Evolutionary conservation across 2,888 invertebrate species (phyloP), one percentile per base, ranked within the genome.

Genomic region (Drosophila vallismaia): DNA sequence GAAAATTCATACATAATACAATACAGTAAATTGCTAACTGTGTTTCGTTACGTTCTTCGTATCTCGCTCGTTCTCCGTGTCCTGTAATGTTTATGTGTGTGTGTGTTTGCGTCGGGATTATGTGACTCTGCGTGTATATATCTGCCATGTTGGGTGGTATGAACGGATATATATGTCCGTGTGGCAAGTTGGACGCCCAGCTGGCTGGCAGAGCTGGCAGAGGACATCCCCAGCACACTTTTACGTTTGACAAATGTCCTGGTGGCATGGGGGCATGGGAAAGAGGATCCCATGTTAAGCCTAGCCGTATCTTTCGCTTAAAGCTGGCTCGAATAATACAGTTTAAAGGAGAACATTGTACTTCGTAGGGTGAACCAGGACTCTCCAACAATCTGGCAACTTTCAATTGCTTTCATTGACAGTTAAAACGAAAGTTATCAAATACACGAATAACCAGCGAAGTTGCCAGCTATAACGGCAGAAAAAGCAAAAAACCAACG

Each of bases 371-470:
- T 19, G 42, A 24, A 51, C 6, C 14, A 19, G 50, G 38, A 46
- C 50, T 58, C 14, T 45, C 48, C 50, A 69, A 70, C 51, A 58
- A 67, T 71, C 60, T 58, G 48, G 48, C 55, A 77, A 72, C 68
- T 70, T 71, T 75, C 67, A 80, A 68, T 72, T 77, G 77, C 70
- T 67, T 60, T 72, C 53, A 77, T 73, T 78, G 76, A 68, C 75
- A 74, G 69, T 71, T 75, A 66, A 62, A 78, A 67, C 67, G 66
- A 72, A 78, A 76, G 63, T 71, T 74, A 66, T 83, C 64, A 68
- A 64, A 55, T 50, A 62, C 63, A 69, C 59, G 51, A 77, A 50
- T 66, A 44, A 44, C 44, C 19, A 44, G 46, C 33, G 29, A 67
- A 60, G 59, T 62, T 64, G 44, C 44, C 66, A 68, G 6, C 60